These are phyloP conservation scores for Prunella fulvescens DNA, from an alignment of 2,113 vertebrate species.

Conservation along the genomic window DNA sequence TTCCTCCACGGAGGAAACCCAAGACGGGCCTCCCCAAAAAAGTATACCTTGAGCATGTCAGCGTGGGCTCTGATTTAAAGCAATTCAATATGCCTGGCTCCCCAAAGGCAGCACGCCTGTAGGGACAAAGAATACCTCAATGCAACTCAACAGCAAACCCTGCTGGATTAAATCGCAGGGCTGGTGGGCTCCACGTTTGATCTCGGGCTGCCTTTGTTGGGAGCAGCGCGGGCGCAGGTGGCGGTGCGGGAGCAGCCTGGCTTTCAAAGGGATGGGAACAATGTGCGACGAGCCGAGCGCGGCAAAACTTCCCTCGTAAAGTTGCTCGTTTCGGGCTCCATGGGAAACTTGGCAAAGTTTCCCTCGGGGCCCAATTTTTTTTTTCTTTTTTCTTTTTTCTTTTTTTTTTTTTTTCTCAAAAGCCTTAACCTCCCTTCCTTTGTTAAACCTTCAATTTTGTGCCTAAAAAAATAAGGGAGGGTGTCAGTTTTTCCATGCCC, in stretches of 20 bases:
- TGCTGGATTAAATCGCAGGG: slow-evolving; percentile 21
- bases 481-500: slow-evolving; percentile 2
- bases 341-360: slow-evolving; percentile 37
- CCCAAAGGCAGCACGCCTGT: slow-evolving; percentile 5
- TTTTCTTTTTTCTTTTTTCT: neutral
- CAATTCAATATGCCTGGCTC: slow-evolving; percentile 13
- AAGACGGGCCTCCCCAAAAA: neutral
- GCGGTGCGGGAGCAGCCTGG: neutral
- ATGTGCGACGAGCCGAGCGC: neutral
- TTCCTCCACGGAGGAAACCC: neutral
- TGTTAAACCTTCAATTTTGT: slow-evolving; percentile 25
- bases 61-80: neutral
- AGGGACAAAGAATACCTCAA: slow-evolving; percentile 38
- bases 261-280: neutral
- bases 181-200: slow-evolving; percentile 34
- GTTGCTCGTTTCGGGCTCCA: neutral
- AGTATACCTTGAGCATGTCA: neutral
- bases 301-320: slow-evolving; percentile 20
- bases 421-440: slow-evolving; percentile 22
- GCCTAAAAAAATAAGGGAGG: neutral
- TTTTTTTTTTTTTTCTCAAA: neutral
- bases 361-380: neutral
- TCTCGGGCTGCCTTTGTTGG: neutral
- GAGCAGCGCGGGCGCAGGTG: neutral
- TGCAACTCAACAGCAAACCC: slow-evolving; percentile 55